Conservation (phyloP, 2,888 invertebrate species). For the Panopea generosa region DNA sequence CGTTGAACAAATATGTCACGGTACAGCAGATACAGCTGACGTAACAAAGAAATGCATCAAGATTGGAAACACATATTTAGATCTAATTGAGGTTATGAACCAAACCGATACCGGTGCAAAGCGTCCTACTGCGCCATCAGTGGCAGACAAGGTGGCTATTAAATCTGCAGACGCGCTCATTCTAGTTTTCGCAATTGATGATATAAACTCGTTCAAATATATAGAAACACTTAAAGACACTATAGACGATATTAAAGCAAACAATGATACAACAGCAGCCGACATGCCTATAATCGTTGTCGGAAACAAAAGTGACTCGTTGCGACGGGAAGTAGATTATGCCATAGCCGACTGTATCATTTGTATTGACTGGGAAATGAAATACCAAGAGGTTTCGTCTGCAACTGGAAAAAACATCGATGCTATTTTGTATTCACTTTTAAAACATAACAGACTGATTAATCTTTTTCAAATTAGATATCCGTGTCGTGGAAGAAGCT, state of each 20-base stretch:
- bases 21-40: too few species aligned
- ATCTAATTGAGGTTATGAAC: too few species aligned
- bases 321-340: not conserved
- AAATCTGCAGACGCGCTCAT: not conserved
- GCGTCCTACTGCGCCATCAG: too few species aligned
- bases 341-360: not conserved
- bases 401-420: not conserved
- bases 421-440: too few species aligned
- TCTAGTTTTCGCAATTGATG: constrained; percentile 5
- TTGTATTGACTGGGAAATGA: constrained; percentile 10
- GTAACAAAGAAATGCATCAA: too few species aligned
- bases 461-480: too few species aligned
- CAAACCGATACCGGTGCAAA: too few species aligned
- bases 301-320: constrained; percentile 9
- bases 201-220: not conserved
- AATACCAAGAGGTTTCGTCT: not conserved
- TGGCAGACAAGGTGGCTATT: too few species aligned
- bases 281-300: not conserved
- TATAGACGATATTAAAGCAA: not conserved
- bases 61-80: too few species aligned
- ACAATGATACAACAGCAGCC: not conserved
- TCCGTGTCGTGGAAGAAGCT: too few species aligned
- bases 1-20: too few species aligned
- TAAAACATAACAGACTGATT: too few species aligned
- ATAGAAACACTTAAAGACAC: not conserved